Percentiles rank a stretch among this genome's conserved stretches.
Conservation (phyloP, 2,888 invertebrate genomes). For the Encarsia formosa region DNA sequence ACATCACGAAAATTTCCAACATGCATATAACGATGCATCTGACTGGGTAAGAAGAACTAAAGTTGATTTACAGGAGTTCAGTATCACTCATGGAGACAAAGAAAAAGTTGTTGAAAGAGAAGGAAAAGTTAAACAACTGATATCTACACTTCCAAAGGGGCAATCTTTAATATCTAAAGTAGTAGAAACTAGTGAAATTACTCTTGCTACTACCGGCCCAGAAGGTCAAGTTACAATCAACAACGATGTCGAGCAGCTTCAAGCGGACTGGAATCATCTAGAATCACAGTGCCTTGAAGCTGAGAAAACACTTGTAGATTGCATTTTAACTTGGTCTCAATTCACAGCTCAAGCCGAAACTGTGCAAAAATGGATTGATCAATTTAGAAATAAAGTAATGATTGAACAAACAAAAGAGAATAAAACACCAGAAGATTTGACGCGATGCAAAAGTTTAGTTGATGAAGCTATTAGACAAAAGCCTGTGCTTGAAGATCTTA, state of each 20-base stretch:
- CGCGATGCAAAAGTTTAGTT: constrained; percentile 69
- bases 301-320: constrained; percentile 69
- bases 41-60: constrained; percentile 82
- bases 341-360: constrained; percentile 70
- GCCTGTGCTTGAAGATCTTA: constrained; percentile 75
- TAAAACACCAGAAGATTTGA: constrained; percentile 74
- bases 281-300: constrained; percentile 74
- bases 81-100: constrained; percentile 85
- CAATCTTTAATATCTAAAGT: constrained; percentile 70
- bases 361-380: constrained; percentile 72
- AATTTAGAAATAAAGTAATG: constrained; percentile 64
- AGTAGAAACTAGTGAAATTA: constrained; percentile 68
- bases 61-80: constrained; percentile 77
- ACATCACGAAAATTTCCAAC: constrained; percentile 83
- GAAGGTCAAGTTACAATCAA: constrained; percentile 80
- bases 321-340: constrained; percentile 76
- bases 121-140: constrained; percentile 68
- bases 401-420: constrained; percentile 63
- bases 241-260: constrained; percentile 76
- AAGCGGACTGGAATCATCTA: constrained; percentile 77
- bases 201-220: constrained; percentile 71
- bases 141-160: constrained; percentile 66
- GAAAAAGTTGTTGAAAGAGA: constrained; percentile 73
- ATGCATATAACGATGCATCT: constrained; percentile 73
- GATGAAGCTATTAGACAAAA: constrained; percentile 74